Conservation (phyloP, 2,113 vertebrate genomes). For the Pholis gunnellus region DNA sequence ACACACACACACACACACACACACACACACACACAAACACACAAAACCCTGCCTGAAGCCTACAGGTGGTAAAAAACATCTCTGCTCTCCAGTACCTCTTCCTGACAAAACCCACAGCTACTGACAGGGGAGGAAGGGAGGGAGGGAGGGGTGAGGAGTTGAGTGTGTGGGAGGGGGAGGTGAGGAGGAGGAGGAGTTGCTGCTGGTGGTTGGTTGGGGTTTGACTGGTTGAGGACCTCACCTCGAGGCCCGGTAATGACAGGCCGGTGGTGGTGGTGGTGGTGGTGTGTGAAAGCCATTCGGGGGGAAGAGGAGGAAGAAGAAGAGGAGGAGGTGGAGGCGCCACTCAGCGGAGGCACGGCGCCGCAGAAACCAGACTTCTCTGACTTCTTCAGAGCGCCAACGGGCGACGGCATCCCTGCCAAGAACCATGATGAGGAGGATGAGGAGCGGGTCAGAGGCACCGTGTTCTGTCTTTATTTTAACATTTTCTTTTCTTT, state of each 20-base stretch:
- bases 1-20: not conserved
- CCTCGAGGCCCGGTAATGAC: constrained; percentile 99
- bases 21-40: not conserved
- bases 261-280: constrained; percentile 95
- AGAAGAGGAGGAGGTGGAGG: constrained; percentile 78
- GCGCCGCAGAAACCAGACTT: constrained; percentile 97
- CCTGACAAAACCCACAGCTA: constrained; percentile 51
- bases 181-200: not conserved
- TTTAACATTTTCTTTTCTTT: not conserved
- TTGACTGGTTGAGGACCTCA: constrained; percentile 84
- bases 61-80: constrained; percentile 15
- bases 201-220: constrained; percentile 49
- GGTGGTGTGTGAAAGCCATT: constrained; percentile 97
- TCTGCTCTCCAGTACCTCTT: constrained; percentile 30
- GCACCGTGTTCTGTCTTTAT: not conserved
- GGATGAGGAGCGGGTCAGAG: constrained; percentile 55
- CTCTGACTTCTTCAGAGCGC: constrained; percentile 97
- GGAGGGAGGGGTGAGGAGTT: not conserved
- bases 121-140: not conserved
- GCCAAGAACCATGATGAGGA: constrained; percentile 89
- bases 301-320: constrained; percentile 87
- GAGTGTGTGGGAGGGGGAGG: not conserved
- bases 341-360: constrained; percentile 88
- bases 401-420: constrained; percentile 96
- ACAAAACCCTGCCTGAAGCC: constrained; percentile 16